Conservation (phyloP, 35 echinoderm and acorn worm genomes). For the Apostichopus parvimensis region DNA sequence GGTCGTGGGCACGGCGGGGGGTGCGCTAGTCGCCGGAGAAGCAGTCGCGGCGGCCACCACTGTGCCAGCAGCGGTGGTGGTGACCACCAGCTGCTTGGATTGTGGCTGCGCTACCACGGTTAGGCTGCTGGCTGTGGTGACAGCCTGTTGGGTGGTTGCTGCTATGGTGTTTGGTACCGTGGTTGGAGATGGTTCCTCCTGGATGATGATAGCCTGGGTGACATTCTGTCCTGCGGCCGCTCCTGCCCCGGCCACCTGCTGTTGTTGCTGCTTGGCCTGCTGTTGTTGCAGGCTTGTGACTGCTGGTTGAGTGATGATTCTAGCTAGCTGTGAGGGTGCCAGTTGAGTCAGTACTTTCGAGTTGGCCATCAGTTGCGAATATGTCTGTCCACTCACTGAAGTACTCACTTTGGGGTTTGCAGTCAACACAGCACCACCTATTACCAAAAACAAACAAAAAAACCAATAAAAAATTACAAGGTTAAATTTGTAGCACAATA, state of each 20-base stretch:
- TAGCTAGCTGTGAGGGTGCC: constrained; percentile 58
- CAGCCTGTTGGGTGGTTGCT: constrained; percentile 37
- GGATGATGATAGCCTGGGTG: constrained; percentile 65
- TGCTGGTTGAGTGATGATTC: constrained; percentile 63
- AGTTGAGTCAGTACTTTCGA: constrained; percentile 78
- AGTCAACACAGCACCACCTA: constrained; percentile 65
- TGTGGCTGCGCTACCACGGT: constrained; percentile 17
- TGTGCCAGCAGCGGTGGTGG: neutral
- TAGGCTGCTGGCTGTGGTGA: constrained; percentile 27
- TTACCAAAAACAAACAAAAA: neutral
- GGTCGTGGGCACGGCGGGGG: neutral
- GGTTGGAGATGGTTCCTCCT: constrained; percentile 32
- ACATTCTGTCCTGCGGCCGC: constrained; percentile 28
- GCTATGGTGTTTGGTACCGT: constrained; percentile 32
- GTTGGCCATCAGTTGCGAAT: constrained; percentile 37
- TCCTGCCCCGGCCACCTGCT: neutral
- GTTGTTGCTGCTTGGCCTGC: constrained; percentile 41
- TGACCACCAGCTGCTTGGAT: neutral
- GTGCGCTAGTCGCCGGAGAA: neutral
- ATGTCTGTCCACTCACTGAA: constrained; percentile 27
- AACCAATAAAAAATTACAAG: no score
- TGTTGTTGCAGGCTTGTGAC: constrained; percentile 41
- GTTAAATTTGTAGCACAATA: no score
- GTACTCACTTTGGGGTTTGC: constrained; percentile 69
- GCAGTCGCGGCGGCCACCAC: neutral